Conservation (phyloP, 1,140 invertebrate species). For the Tetranychus cinnabarinus region DNA sequence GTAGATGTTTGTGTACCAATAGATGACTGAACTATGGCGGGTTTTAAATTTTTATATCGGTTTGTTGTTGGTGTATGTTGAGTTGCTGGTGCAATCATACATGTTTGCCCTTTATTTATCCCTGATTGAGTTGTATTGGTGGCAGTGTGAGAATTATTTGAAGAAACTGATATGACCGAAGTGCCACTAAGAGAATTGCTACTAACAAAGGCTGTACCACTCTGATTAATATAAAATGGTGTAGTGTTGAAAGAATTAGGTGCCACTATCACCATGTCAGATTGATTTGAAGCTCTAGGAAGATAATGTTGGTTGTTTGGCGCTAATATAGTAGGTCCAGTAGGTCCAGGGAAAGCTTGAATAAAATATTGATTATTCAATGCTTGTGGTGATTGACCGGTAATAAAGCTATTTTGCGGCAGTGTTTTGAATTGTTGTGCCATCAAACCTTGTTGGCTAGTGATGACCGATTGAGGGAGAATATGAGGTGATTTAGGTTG, state of each 20-base stretch:
- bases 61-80: neutral
- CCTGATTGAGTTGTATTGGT: neutral
- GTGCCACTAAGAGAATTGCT: too few species aligned
- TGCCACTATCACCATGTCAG: neutral
- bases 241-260: neutral
- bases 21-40: neutral
- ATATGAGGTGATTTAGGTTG: neutral
- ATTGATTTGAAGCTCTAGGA: neutral
- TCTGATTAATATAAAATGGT: neutral
- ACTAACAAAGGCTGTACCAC: neutral
- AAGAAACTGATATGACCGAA: neutral
- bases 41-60: neutral
- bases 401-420: neutral
- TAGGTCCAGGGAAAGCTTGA: neutral
- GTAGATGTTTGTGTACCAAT: neutral
- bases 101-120: neutral
- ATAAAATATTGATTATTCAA: neutral
- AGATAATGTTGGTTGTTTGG: neutral
- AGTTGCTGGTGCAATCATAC: neutral
- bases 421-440: neutral
- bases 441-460: neutral
- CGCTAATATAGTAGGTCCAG: neutral
- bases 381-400: neutral
- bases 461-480: neutral
- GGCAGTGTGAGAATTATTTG: neutral